phyloP scores from a whole-genome alignment of 2,888 invertebrate genomes.

The Drosophila peninsularis region DNA sequence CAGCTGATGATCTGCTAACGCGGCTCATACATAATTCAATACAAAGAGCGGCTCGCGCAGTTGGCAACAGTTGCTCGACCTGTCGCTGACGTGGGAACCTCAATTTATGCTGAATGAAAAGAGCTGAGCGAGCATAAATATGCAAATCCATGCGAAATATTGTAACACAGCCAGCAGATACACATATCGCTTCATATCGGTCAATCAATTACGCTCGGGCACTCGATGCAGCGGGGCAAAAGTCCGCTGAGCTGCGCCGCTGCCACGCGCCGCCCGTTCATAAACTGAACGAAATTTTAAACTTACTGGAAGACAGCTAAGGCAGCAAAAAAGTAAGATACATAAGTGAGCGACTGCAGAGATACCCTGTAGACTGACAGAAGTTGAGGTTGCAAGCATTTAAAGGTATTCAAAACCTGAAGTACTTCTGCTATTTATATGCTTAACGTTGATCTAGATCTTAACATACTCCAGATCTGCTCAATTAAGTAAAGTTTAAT shows the following conservation, averaged over 20 bases:
- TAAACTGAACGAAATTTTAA: conserved; percentile 37
- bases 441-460: not conserved
- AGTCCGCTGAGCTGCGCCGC: conserved; percentile 34
- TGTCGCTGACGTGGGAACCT: conserved; percentile 45
- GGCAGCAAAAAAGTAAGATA: not conserved
- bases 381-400: not conserved
- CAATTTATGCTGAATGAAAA: conserved; percentile 51
- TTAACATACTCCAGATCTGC: not conserved
- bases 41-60: conserved; percentile 3
- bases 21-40: conserved; percentile 55
- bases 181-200: not conserved
- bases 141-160: conserved; percentile 31
- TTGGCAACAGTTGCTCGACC: conserved; percentile 40
- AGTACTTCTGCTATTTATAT: not conserved
- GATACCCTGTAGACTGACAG: not conserved
- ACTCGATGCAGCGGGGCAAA: conserved; percentile 11
- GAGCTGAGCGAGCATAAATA: conserved; percentile 13
- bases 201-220: conserved; percentile 22
- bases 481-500: too few species aligned
- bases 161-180: conserved; percentile 30
- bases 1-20: conserved; percentile 13
- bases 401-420: not conserved
- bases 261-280: conserved; percentile 64
- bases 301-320: conserved; percentile 28
- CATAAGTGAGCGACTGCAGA: not conserved